Percentiles rank a stretch among this genome's conserved stretches.
Conservation (phyloP, 2,888 invertebrate genomes). For the Nephrotoma guestfalica region DNA sequence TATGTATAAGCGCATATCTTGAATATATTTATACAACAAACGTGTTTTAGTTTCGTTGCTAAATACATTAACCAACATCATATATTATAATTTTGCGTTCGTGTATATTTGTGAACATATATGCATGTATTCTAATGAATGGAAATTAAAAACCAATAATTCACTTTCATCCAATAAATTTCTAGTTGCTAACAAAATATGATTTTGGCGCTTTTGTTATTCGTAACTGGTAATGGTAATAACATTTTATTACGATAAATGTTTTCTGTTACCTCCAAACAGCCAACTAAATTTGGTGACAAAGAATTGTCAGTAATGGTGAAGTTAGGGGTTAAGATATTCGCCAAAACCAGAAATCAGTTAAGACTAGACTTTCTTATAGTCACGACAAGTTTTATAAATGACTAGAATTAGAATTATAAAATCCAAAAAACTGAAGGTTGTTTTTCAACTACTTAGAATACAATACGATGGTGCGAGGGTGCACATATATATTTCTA, state of each 20-base stretch:
- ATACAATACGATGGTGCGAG: too few relatives aligned
- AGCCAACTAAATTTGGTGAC: background rate
- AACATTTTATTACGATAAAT: background rate
- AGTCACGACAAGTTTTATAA: too few relatives aligned
- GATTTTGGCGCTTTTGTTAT: background rate
- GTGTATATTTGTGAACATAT: background rate
- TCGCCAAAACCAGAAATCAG: too few relatives aligned
- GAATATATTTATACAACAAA: background rate
- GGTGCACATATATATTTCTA: background rate
- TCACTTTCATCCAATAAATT: background rate
- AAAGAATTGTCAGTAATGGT: background rate
- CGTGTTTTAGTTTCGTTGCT: background rate
- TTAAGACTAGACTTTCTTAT: too few relatives aligned
- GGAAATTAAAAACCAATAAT: background rate
- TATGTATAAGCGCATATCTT: background rate
- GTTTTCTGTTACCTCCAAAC: background rate
- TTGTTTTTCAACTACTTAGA: too few relatives aligned
- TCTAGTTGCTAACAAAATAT: background rate
- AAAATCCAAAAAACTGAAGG: too few relatives aligned
- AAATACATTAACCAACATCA: background rate
- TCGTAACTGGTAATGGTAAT: background rate
- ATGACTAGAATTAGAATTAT: too few relatives aligned
- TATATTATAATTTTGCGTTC: background rate
- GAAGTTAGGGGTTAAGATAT: too few relatives aligned
- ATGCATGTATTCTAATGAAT: background rate